Evolutionary conservation across 2,113 vertebrate genomes (phyloP), one percentile per base, ranked within the genome.

Genomic region (Tupaia tana): DNA sequence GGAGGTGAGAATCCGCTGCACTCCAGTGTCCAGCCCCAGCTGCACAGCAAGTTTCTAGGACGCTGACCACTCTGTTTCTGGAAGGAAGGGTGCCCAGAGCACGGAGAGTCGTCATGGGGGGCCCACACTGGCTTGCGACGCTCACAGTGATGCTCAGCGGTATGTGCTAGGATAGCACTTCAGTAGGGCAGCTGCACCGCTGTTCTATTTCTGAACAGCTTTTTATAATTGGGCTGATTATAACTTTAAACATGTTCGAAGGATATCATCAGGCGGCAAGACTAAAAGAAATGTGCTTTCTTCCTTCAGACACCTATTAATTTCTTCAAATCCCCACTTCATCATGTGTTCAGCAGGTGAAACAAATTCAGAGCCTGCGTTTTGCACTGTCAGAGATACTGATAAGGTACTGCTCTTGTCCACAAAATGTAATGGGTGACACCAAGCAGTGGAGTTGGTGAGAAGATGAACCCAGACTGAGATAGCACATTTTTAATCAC

Each of bases 291-390:
- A 70, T 70, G 78, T 52, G 59, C 3, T 67, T 83, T 90, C 7
- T 67, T 73, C 58, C 86, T 87, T 34, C 54, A 54, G 58, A 83
- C 31, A 86, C 3, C 22, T 56, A 56, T 86, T 86, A 66, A 64
- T 88, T 63, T 79, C 64, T 90, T 24, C 71, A 69, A 93, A 91
- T 90, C 43, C 27, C 19, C 56, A 90, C 67, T 83, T 93, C 27
- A 66, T 75, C 82, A 13, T n/a, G 31, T 93, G 34, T 54, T 93
- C 24, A 73, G 84, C 1, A 43, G 59, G 56, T 69, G 78, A 22
- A 88, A 84, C 9, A 84, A 54, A 29, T n/a, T 29, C 27, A 91
- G n/a, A 91, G 29, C 9, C n/a, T 29, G 13, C 59, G 29, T 22
- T 74, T 95, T 73, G 58, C 29, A 15, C 89, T 64, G 14, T 90